phyloP scores from a whole-genome alignment of 2,113 vertebrate genomes.

The Lampris incognitus region DNA sequence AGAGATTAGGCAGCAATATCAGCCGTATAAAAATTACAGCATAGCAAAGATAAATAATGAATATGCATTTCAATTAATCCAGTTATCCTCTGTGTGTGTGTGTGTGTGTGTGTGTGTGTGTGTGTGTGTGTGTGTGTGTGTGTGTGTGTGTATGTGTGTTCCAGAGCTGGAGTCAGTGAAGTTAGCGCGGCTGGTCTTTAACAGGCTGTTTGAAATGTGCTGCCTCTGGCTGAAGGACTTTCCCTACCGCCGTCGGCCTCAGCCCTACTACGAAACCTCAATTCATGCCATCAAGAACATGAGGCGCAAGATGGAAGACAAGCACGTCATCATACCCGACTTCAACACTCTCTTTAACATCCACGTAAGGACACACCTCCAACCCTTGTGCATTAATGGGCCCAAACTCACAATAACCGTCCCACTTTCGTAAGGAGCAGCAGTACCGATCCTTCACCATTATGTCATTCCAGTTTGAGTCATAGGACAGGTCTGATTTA shows the following conservation, averaged over 20 bases:
- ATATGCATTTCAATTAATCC: no score
- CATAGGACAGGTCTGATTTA: no score
- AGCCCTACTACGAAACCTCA: constrained; percentile 96
- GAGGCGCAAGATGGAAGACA: constrained; percentile 99
- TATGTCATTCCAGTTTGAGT: no score
- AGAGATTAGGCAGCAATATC: no score
- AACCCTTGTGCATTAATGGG: no score
- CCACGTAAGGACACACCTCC: constrained; percentile 27
- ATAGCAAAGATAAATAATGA: no score
- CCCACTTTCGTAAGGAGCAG: background rate
- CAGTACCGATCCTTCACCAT: background rate
- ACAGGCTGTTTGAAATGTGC: constrained; percentile 92
- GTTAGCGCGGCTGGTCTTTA: constrained; percentile 90
- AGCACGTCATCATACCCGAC: constrained; percentile 97
- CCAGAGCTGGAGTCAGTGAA: constrained; percentile 93
- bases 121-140: background rate
- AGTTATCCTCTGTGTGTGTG: no score
- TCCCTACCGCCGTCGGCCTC: constrained; percentile 88
- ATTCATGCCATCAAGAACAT: constrained; percentile 99
- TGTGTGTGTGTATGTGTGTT: constrained; percentile 24
- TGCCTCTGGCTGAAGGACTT: constrained; percentile 94
- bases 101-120: no score
- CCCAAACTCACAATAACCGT: background rate
- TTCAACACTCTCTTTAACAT: constrained; percentile 98
- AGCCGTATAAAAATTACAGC: no score